phyloP scores from a whole-genome alignment of 2,888 invertebrate genomes.

The Ophion slaviceki region DNA sequence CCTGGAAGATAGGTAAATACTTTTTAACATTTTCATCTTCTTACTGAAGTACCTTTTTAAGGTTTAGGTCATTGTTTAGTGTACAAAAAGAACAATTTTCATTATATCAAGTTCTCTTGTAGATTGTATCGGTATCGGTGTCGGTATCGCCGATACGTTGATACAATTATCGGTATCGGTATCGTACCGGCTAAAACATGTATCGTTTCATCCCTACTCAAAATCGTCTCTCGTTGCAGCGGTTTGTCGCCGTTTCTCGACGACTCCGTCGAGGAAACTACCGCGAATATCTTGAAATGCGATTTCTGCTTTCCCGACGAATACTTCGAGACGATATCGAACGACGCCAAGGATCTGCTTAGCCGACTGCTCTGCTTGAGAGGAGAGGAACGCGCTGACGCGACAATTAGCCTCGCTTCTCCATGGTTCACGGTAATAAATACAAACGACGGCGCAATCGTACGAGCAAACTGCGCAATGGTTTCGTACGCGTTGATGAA shows the following conservation, averaged over 20 bases:
- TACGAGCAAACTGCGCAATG: not conserved
- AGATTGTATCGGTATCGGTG: no score
- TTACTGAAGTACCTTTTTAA: no score
- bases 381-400: constrained; percentile 84
- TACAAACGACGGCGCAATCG: not conserved
- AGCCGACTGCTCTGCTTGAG: constrained; percentile 87
- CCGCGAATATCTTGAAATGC: constrained; percentile 91
- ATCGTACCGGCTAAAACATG: no score
- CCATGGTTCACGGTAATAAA: constrained; percentile 83
- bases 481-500: not conserved
- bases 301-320: constrained; percentile 93
- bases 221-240: constrained; percentile 81
- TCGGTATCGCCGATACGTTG: no score
- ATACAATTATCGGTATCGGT: no score
- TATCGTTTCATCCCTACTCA: not conserved
- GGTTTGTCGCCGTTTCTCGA: constrained; percentile 93
- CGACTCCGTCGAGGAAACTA: constrained; percentile 93
- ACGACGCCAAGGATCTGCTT: constrained; percentile 89
- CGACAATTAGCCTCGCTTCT: constrained; percentile 83
- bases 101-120: no score
- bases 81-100: no score
- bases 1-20: no score
- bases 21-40: no score
- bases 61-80: no score
- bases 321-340: constrained; percentile 89